phyloP scores from a whole-genome alignment of 2,113 vertebrate species.

The Parotia lawesii region DNA sequence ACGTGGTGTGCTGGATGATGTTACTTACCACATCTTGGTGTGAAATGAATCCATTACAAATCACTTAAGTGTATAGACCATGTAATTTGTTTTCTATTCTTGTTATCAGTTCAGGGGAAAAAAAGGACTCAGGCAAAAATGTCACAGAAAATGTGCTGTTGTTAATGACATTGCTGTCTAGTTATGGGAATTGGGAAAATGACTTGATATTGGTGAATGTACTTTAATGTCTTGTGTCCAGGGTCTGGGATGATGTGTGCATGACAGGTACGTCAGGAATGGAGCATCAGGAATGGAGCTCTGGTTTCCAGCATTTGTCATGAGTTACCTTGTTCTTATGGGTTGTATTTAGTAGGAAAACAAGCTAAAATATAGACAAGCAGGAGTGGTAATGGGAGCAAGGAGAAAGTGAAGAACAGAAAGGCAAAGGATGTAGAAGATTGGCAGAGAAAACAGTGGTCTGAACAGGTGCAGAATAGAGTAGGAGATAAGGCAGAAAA shows the following conservation, averaged over 20 bases:
- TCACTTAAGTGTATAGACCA: conserved; percentile 32
- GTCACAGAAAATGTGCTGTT: background rate
- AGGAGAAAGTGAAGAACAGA: background rate
- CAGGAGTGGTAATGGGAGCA: background rate
- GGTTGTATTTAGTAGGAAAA: background rate
- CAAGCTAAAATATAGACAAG: background rate
- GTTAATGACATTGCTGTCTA: conserved; percentile 19
- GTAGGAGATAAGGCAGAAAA: background rate
- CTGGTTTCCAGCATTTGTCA: background rate
- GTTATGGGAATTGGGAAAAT: background rate
- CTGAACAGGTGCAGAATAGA: background rate
- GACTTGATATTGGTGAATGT: background rate
- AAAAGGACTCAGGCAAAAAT: conserved; percentile 2
- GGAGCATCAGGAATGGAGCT: too few relatives aligned
- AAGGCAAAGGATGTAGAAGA: background rate
- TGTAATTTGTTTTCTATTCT: conserved; percentile 47
- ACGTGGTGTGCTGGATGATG: conserved; percentile 4
- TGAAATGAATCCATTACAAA: conserved; percentile 51
- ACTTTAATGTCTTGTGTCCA: background rate
- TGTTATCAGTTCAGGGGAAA: background rate
- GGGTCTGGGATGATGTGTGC: background rate
- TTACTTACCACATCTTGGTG: conserved; percentile 14
- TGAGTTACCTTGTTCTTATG: background rate
- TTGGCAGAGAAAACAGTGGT: background rate
- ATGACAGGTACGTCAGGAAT: background rate